A percentile compares a stretch with the other conserved stretches of the same genome.
These are phyloP conservation scores for Cybosia mesomella DNA, from an alignment of 2,888 invertebrate species.

Conservation along the genomic window DNA sequence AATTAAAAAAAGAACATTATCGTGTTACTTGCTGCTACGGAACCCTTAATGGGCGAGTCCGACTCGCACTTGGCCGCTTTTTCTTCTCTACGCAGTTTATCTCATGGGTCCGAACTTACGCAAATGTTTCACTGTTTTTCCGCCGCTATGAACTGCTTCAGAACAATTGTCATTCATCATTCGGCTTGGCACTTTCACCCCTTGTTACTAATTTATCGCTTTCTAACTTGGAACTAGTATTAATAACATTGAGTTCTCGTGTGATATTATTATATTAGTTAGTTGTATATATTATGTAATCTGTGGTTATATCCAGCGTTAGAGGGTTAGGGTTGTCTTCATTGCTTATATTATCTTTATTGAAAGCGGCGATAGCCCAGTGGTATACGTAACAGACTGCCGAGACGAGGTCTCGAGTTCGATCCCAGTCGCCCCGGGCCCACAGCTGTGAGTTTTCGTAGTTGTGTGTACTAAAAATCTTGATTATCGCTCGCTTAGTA, in stretches of 20 bases:
- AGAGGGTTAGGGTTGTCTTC: neutral
- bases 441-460: too few relatives aligned
- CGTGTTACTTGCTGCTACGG: too few relatives aligned
- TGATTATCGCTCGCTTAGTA: too few relatives aligned
- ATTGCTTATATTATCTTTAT: too few relatives aligned
- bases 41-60: too few relatives aligned
- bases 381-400: too few relatives aligned
- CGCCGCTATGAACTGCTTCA: neutral
- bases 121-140: slow-evolving; percentile 6
- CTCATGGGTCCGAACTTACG: neutral
- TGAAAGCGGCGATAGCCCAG: fast-evolving
- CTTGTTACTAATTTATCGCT: neutral
- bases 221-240: neutral
- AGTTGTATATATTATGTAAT: too few relatives aligned
- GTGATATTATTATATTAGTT: slow-evolving; percentile 1
- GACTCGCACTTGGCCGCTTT: too few relatives aligned
- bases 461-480: too few relatives aligned
- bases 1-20: too few relatives aligned
- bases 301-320: neutral
- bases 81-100: neutral
- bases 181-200: slow-evolving; percentile 2
- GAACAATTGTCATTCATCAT: slow-evolving; percentile 13
- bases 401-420: too few relatives aligned
- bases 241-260: neutral
- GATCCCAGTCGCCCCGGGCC: too few relatives aligned